phyloP scores from a whole-genome alignment of 2,797 vertebrate species.

The Tachyglossus aculeatus region DNA sequence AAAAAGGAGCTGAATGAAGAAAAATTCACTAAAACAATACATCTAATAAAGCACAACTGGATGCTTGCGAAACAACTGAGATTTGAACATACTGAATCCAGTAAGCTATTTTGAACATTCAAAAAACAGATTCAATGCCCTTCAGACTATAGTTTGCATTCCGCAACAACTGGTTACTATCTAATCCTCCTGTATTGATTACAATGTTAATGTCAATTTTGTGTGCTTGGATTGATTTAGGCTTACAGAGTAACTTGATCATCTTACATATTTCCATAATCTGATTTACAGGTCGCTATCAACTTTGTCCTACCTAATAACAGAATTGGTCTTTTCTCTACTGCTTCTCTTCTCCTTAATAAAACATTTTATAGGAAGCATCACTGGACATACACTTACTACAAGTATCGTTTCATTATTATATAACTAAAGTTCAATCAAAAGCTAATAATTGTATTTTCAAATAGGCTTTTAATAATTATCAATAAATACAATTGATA shows the following conservation, averaged over 20 bases:
- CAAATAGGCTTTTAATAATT: too few relatives aligned
- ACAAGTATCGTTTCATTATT: too few relatives aligned
- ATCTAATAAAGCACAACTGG: neutral
- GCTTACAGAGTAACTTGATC: slow-evolving; percentile 30
- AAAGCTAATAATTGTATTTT: too few relatives aligned
- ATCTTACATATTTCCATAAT: slow-evolving; percentile 22
- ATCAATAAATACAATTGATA: too few relatives aligned
- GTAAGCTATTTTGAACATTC: slow-evolving; percentile 25
- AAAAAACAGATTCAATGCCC: neutral
- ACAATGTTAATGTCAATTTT: neutral
- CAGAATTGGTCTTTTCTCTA: neutral
- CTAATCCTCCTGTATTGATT: slow-evolving; percentile 30
- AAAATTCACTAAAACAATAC: neutral
- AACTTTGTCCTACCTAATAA: neutral
- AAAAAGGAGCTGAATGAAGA: neutral
- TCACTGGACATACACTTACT: too few relatives aligned
- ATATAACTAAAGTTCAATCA: too few relatives aligned
- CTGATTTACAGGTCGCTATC: neutral
- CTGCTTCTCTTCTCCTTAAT: neutral
- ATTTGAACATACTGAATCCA: slow-evolving; percentile 13
- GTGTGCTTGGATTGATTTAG: slow-evolving; percentile 21
- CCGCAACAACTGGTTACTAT: slow-evolving; percentile 2
- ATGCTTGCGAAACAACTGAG: slow-evolving; percentile 21
- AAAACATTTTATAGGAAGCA: neutral
- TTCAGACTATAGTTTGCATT: neutral